A percentile compares a stretch with the other conserved stretches of the same genome.
Conservation (phyloP, 2,113 vertebrate genomes). For the Cyprinodon variegatus region DNA sequence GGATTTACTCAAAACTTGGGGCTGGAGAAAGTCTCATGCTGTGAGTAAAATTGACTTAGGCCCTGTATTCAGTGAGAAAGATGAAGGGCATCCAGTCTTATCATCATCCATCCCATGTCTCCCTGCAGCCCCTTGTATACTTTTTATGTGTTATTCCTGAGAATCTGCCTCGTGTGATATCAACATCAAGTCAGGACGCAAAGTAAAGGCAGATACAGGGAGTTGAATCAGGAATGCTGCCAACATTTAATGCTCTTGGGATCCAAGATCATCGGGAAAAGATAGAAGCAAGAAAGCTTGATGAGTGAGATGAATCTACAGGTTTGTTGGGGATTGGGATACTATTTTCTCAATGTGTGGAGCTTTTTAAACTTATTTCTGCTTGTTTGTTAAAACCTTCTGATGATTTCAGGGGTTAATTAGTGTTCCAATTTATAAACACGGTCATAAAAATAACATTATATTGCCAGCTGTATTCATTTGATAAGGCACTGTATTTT, state of each 20-base stretch:
- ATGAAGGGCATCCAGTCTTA: constrained; percentile 77
- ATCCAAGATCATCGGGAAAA: constrained; percentile 31
- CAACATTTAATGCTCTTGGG: constrained; percentile 55
- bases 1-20: constrained; percentile 77
- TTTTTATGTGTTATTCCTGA: constrained; percentile 65
- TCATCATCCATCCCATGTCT: constrained; percentile 71
- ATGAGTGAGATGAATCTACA: constrained; percentile 25
- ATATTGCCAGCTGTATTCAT: constrained; percentile 65
- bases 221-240: constrained; percentile 50
- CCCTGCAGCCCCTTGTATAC: constrained; percentile 58
- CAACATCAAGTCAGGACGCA: constrained; percentile 54
- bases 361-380: neutral
- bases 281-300: constrained; percentile 29
- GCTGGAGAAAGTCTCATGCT: constrained; percentile 74
- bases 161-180: constrained; percentile 67
- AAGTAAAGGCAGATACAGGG: constrained; percentile 56
- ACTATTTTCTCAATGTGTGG: neutral
- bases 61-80: constrained; percentile 67
- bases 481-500: constrained; percentile 59
- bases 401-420: neutral
- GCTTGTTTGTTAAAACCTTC: neutral
- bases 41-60: constrained; percentile 81
- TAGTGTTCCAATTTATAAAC: neutral
- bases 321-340: constrained; percentile 16
- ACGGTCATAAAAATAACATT: constrained; percentile 33